These are phyloP conservation scores for Zaprionus bogoriensis DNA, from an alignment of 2,888 invertebrate species.

Conservation along the genomic window DNA sequence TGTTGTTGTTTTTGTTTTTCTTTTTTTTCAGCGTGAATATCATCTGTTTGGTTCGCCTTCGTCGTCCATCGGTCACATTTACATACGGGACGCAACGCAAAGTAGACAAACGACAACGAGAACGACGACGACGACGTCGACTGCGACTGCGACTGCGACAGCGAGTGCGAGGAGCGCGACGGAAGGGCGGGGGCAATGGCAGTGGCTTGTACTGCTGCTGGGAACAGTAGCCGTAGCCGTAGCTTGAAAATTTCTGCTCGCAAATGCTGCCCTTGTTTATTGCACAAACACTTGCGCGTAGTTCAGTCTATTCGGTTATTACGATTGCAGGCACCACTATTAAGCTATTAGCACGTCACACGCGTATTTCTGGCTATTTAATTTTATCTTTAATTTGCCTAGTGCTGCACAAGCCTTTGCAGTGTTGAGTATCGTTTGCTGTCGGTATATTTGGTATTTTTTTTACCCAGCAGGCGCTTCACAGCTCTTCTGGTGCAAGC, in stretches of 20 bases:
- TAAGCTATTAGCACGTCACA: slow-evolving; percentile 54
- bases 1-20: slow-evolving; percentile 48
- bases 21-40: slow-evolving; percentile 52
- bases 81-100: slow-evolving; percentile 56
- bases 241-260: slow-evolving; percentile 43
- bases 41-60: slow-evolving; percentile 62
- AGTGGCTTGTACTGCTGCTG: slow-evolving; percentile 42
- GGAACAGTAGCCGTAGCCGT: slow-evolving; percentile 33
- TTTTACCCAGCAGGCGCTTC: neutral
- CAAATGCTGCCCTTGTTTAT: slow-evolving; percentile 26
- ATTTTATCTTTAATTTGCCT: slow-evolving; percentile 60
- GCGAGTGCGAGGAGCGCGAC: slow-evolving; percentile 1
- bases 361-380: slow-evolving; percentile 52
- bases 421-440: slow-evolving; percentile 33
- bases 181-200: slow-evolving; percentile 30
- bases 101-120: slow-evolving; percentile 49
- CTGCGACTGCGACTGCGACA: neutral
- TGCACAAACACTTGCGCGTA: slow-evolving; percentile 59
- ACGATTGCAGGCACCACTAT: slow-evolving; percentile 35
- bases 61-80: slow-evolving; percentile 63
- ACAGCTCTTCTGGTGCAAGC: neutral
- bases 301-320: slow-evolving; percentile 52
- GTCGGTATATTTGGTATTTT: slow-evolving; percentile 28
- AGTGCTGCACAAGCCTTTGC: slow-evolving; percentile 37
- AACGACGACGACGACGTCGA: slow-evolving; percentile 9